Base-by-base conservation (phyloP, 2,797 vertebrate genomes). In the Setipinna tenuifilis region DNA sequence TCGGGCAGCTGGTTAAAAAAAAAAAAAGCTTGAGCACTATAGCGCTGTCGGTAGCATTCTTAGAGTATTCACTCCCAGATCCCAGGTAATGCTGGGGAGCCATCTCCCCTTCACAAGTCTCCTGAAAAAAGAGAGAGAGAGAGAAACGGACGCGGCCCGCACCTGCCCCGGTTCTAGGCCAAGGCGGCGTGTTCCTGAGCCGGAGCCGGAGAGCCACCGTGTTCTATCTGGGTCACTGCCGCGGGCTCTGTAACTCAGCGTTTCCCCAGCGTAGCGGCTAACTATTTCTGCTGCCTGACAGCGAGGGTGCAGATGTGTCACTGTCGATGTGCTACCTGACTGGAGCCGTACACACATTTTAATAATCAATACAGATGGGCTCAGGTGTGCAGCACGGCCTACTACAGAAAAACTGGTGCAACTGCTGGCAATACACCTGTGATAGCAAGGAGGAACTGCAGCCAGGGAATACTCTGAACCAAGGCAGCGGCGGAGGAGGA, bases 271-370 rank as follows among this genome's bases (percentile, higher is more conserved):
- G 71, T 31, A 19, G 10, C 35, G 16, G 17, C 71, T 78, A 78
- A 78, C 35, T 78, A 78, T 78, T 78, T 41, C 71, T 78, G 35
- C 71, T 78, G 71, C 31, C 71, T 78, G 31, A 35, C 71, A 41
- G 31, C 71, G 16, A 78, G 6, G 35, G 71, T n/a, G 31, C 71
- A 41, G 71, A 78, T 17, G 71, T 78, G 71, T 78, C 71, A 78
- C 31, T 78, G 71, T 78, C 71, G 41, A 44, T 78, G 71, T 78
- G 71, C 71, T 78, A 78, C 71, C 71, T 44, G 71, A 78, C 71
- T 78, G 71, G 71, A 78, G 71, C 71, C 35, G 71, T 78, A 78
- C 71, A 78, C 71, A 78, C 71, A 78, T 78, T 78, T 78, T 44
- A 78, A 78, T 78, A 78, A 78, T 78, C 71, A 10, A 78, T 78